Base-by-base conservation (phyloP, 1,140 invertebrate genomes). In the Euura saliciscinereae region DNA sequence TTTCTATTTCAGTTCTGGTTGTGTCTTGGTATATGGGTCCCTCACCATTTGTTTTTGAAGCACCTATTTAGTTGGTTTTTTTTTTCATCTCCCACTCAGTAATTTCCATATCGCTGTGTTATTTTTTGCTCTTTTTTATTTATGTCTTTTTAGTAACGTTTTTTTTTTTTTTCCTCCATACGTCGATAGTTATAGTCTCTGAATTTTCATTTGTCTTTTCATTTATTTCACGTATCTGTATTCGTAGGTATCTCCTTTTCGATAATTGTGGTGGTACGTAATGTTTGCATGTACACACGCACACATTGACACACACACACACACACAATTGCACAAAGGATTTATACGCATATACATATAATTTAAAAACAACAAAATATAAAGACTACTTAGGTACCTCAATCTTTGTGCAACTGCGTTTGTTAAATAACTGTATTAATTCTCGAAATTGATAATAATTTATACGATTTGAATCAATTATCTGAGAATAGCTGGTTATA, bases 281-380 rank as follows among this genome's bases (percentile, higher is more conserved):
- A 68, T 66, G 71, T 71, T 71, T 78, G 78, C 78, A 78, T 77
- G 77, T 71, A 73, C 71, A 74, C n/a, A 75, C 68, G 69, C 73
- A 74, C 73, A 59, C 13, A 59, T n/a, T 59, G 10, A 3, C 51
- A 78, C 77, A 73, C 67, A 67, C 73, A 75, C 69, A 28, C 28
- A 28, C 28, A 28, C 28, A 28, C 28, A 28, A 28, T 28, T 28
- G 28, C 28, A 28, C 28, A 44, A 67, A 73, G 75, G 6, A 73
- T 66, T 28, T 28, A 28, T 28, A 28, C 28, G 28, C 28, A 28
- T 28, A 28, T 28, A 28, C 28, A 28, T 28, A 28, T 28, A 28
- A 28, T 28, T 28, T 28, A 28, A 7, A 73, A 46, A 71, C 69
- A 69, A 65, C n/a, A 8, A 69, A 68, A 68, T 42, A 10, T 59